Base-by-base conservation (phyloP, 2,113 vertebrate species). In the Takifugu bimaculatus region DNA sequence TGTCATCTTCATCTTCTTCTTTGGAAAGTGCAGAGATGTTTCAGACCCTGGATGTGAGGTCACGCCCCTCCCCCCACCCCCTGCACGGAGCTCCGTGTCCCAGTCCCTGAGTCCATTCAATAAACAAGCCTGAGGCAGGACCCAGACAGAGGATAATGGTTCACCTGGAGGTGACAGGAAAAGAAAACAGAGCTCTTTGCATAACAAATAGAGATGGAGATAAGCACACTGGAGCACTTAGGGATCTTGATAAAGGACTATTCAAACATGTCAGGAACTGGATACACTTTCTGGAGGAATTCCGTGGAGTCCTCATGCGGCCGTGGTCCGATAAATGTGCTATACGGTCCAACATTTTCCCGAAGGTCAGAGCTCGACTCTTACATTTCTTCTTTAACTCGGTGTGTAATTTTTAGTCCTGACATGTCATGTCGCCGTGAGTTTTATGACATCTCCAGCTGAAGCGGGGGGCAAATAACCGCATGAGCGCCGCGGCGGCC, bases 131-230 rank as follows among this genome's bases (percentile, higher is more conserved):
- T 20, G 3, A 35, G 77, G 79, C 78, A 72, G 73, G 60, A 77
- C 76, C 61, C 69, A 80, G 88, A 74, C 78, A 59, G 75, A 60
- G 68, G 82, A 84, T 88, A 85, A 84, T 81, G 82, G 88, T 86
- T 88, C 85, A 85, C 85, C 81, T 85, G 78, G 77, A 85, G 88
- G 88, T 89, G 85, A 89, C 75, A 79, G 77, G 56, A 80, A 86
- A 85, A 88, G 85, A 78, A 85, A 86, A 85, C 88, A 86, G 79
- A 86, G 65, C 78, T 77, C 82, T 87, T 85, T 78, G 78, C 81
- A 78, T 86, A 82, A 85, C 77, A 50, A 84, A 88, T 83, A 71
- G 82, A 72, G 70, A 63, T 45, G 57, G 54, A 85, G 85, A 89
- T 89, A 86, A 85, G 80, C 71, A 60, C 27, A 29, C 54, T 25